Evolutionary conservation across 1,140 invertebrate species (phyloP).

Genomic region (Holcopasites calliopsidis): DNA sequence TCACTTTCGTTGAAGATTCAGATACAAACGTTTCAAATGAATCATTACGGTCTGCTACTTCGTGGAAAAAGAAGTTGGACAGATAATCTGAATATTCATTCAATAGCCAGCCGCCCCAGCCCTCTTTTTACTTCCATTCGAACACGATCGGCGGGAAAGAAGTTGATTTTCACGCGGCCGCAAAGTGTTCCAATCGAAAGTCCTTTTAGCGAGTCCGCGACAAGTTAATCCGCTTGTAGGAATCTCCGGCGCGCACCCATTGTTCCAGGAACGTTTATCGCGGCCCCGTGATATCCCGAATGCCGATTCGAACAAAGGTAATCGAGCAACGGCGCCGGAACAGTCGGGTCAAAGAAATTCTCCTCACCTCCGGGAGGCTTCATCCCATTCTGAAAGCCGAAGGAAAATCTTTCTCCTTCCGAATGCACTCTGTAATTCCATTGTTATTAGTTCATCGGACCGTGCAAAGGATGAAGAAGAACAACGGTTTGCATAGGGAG

Average conservation of each 20-base stretch:
- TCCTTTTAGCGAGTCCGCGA: slow-evolving; percentile 13
- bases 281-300: slow-evolving; percentile 25
- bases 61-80: too few species aligned
- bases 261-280: slow-evolving; percentile 30
- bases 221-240: slow-evolving; percentile 28
- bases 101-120: neutral
- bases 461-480: neutral
- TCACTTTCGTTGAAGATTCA: too few species aligned
- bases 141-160: neutral
- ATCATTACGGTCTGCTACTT: too few species aligned
- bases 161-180: slow-evolving; percentile 9
- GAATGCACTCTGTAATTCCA: neutral
- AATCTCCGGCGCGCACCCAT: neutral
- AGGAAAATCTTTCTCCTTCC: neutral
- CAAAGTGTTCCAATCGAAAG: slow-evolving; percentile 35
- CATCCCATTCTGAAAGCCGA: too few species aligned
- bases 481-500: too few species aligned
- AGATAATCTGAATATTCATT: neutral
- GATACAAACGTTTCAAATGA: too few species aligned
- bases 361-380: neutral
- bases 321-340: slow-evolving; percentile 1
- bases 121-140: neutral
- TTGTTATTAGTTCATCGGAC: neutral
- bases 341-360: slow-evolving; percentile 5
- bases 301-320: slow-evolving; percentile 19